Evolutionary conservation across 2,797 vertebrate species (phyloP).

Genomic region (Brotula barbata): DNA sequence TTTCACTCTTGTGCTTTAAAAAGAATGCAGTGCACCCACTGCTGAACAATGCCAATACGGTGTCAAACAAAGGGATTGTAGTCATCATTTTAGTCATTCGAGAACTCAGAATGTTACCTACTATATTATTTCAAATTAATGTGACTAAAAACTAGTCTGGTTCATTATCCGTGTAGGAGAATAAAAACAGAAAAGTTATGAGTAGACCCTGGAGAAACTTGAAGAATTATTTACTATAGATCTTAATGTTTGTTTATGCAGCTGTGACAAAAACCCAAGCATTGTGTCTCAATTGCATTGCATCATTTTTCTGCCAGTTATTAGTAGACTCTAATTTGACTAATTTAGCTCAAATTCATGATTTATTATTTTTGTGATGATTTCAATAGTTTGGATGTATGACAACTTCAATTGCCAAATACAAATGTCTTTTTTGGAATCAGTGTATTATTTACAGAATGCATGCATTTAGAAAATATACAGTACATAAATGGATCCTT

Average conservation of each 20-base stretch:
- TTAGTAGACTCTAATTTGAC: conserved; percentile 21
- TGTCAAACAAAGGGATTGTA: conserved; percentile 75
- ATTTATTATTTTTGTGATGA: conserved; percentile 43
- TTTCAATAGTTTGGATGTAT: conserved; percentile 58
- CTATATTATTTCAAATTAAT: conserved; percentile 54
- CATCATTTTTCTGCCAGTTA: conserved; percentile 43
- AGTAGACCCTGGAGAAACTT: conserved; percentile 71
- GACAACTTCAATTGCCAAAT: conserved; percentile 63
- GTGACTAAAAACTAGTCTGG: conserved; percentile 60
- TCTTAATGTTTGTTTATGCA: conserved; percentile 51
- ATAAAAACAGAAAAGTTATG: conserved; percentile 46
- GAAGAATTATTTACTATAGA: conserved; percentile 52
- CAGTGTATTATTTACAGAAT: conserved; percentile 37
- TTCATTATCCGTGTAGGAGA: conserved; percentile 61
- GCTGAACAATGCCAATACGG: conserved; percentile 52
- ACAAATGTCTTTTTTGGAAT: conserved; percentile 64
- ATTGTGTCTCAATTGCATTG: conserved; percentile 35
- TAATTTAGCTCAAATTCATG: conserved; percentile 26
- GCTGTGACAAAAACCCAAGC: conserved; percentile 46
- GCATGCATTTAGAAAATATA: conserved; percentile 1
- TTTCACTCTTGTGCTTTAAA: conserved; percentile 54
- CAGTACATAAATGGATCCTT: not conserved
- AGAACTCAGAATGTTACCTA: conserved; percentile 54
- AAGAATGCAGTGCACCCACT: conserved; percentile 49
- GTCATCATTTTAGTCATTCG: conserved; percentile 55